Base-by-base conservation (phyloP, 2,797 vertebrate genomes). In the Acipenser transmontanus region DNA sequence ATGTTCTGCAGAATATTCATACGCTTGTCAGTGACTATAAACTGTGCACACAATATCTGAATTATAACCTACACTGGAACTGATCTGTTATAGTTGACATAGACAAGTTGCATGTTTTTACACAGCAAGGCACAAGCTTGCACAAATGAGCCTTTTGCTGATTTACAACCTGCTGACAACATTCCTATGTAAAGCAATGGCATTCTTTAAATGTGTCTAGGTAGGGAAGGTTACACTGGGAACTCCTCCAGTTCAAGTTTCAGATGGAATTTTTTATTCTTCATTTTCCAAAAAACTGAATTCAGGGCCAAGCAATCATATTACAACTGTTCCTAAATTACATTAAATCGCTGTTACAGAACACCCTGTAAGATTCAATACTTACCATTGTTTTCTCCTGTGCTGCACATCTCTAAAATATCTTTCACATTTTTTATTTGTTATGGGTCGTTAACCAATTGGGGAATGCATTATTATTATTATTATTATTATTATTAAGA, bases 71-170 rank as follows among this genome's bases (percentile, higher is more conserved):
- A 79, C 82, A 78, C 72, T 73, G 84, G 77, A 86, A 76, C 80
- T 77, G 76, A 81, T 85, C 78, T 76, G 78, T 84, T 82, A 83
- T 66, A 71, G 80, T 77, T 77, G 76, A 85, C 71, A 84, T 71
- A 84, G 74, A 71, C 59, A 73, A 78, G 78, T 70, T 12, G 73
- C 70, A 78, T 78, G 78, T 76, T 84, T 79, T 82, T 76, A 78
- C 80, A 72, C 78, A 61, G 74, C 76, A 67, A 69, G 73, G 69
- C 64, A 59, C 59, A 54, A 61, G 65, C 74, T 75, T 59, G 17
- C 68, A n/a, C 64, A 51, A 76, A 80, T 71, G 54, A 66, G 34
- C 50, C 68, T 74, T 77, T 68, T 65, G 68, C 66, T 78, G 80
- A 84, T 77, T 77, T 83, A 83, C 77, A 49, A 69, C 71, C 52